A percentile compares a stretch with the other conserved stretches of the same genome.
These are phyloP conservation scores for Ophioderma brevispina DNA, from an alignment of 35 echinoderm and acorn worm genomes.

Conservation along the genomic window DNA sequence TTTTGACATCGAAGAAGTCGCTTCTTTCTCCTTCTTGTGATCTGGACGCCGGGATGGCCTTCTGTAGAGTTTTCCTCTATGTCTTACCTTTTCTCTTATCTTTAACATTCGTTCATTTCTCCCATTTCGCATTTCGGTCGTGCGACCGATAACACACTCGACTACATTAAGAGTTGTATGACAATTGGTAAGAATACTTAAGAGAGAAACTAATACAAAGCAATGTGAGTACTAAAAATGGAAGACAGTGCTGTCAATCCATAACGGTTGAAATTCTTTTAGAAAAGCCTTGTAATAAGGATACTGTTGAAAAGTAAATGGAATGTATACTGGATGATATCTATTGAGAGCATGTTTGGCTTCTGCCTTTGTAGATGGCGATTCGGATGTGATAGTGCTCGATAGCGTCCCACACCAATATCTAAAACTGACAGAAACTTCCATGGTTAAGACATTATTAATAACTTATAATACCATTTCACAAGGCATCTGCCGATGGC, in stretches of 20 bases:
- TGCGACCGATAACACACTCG: neutral
- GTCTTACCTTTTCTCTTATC: too few species aligned
- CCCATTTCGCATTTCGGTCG: too few species aligned
- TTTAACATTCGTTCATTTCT: too few species aligned
- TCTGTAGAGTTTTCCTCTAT: too few species aligned
- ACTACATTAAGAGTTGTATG: neutral
- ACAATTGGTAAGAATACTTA: constrained; percentile 18
- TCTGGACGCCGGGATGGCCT: too few species aligned
- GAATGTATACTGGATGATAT: constrained; percentile 18
- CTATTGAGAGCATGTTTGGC: constrained; percentile 2
- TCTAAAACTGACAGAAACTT: constrained; percentile 31
- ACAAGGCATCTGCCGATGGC: constrained; percentile 27
- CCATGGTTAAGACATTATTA: constrained; percentile 46
- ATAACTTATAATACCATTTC: constrained; percentile 31
- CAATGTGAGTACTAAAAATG: neutral
- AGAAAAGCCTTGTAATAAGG: neutral
- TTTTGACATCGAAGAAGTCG: too few species aligned
- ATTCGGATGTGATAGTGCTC: constrained; percentile 27
- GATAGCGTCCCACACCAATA: constrained; percentile 36
- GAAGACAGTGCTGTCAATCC: neutral
- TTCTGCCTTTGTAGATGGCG: constrained; percentile 17
- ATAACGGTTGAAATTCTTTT: neutral
- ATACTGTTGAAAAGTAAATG: neutral
- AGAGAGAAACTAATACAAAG: constrained; percentile 25
- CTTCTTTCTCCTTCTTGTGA: too few species aligned